Evolutionary conservation across 2,888 invertebrate species (phyloP), one percentile per base, ranked within the genome.

Genomic region (Osedax frankpressi): DNA sequence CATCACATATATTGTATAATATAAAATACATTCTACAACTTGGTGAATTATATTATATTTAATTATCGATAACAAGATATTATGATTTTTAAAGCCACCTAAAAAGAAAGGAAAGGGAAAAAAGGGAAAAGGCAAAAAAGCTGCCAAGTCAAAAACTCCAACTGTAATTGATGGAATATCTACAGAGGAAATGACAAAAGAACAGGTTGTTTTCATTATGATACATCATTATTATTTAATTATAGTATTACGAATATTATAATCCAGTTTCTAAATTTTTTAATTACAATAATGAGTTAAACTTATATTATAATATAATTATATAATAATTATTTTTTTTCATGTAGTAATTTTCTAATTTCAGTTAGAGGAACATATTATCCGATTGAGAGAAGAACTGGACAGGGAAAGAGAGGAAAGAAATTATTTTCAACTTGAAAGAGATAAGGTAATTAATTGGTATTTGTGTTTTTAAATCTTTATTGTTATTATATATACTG

Each of bases 401-500:
- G 94, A 95, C 81, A 89, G 92, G 74, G 95, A 96, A 84, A 87
- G 95, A 80, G 95, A 95, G 84, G 95, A 96, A 84, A 86, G 96
- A 73, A 95, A 95, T 84, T 95, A 91, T 83, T 95, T 94, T 81
- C 95, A 95, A 85, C 84, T 95, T 80, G 96, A 96, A 86, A 87
- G 95, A 78, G 95, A 95, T 83, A 94, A 94, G 75, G 82, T 65
- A 26, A 59, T 14, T 19, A 14, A 59, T 59, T 14, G n/a, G n/a
- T n/a, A n/a, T n/a, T n/a, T n/a, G n/a, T n/a, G n/a, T n/a, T n/a
- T n/a, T n/a, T n/a, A n/a, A n/a, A n/a, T n/a, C n/a, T n/a, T n/a
- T n/a, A n/a, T n/a, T n/a, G n/a, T n/a, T n/a, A n/a, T n/a, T n/a
- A n/a, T n/a, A n/a, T n/a, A n/a, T n/a, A n/a, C n/a, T n/a, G n/a